Percentiles rank a stretch among this genome's conserved stretches.
These are phyloP conservation scores for Tiliacea citrago DNA, from an alignment of 2,888 invertebrate genomes.

Conservation along the genomic window DNA sequence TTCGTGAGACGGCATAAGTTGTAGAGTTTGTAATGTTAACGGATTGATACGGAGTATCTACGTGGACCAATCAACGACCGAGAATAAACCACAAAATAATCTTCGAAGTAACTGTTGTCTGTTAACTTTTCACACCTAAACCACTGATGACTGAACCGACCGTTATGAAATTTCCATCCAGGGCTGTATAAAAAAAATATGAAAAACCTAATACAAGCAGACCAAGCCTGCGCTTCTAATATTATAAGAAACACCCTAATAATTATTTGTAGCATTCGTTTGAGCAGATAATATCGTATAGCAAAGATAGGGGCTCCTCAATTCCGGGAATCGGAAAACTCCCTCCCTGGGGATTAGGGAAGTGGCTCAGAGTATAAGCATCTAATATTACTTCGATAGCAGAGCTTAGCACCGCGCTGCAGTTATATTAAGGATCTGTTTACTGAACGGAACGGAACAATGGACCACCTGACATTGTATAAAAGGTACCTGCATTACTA, in stretches of 20 bases:
- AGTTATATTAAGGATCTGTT: slow-evolving; percentile 12
- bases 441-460: neutral
- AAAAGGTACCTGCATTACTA: neutral
- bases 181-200: no score
- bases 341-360: slow-evolving; percentile 32
- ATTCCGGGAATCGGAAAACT: slow-evolving; percentile 12
- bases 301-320: slow-evolving; percentile 3
- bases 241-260: neutral
- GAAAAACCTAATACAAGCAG: no score
- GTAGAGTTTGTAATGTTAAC: slow-evolving; percentile 29
- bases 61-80: neutral
- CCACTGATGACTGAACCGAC: no score
- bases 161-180: no score
- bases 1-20: slow-evolving; percentile 51
- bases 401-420: slow-evolving; percentile 18
- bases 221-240: neutral
- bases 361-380: slow-evolving; percentile 25
- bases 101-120: no score
- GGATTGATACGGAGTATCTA: slow-evolving; percentile 2
- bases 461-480: neutral
- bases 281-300: slow-evolving; percentile 2
- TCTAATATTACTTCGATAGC: slow-evolving; percentile 20
- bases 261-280: slow-evolving; percentile 4
- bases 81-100: neutral
- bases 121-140: no score